These are phyloP conservation scores for Stomatorhinus ivindoensis DNA, from an alignment of 2,113 vertebrate genomes.

Conservation along the genomic window DNA sequence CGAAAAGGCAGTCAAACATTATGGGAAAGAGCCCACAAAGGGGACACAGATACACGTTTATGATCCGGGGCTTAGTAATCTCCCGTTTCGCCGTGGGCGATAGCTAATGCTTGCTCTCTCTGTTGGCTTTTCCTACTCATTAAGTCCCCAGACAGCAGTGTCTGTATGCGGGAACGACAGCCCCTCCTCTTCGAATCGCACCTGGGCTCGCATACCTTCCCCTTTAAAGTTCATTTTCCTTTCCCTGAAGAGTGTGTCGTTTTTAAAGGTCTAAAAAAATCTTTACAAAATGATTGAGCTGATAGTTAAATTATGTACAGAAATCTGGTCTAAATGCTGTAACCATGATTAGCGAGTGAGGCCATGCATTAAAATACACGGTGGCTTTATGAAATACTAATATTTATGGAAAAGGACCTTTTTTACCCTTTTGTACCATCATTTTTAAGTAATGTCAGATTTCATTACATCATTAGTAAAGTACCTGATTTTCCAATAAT, in stretches of 20 bases:
- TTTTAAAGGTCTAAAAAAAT: not conserved
- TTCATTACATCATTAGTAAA: not conserved
- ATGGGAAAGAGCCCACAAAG: not conserved
- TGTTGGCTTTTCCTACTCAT: not conserved
- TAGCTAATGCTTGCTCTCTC: not conserved
- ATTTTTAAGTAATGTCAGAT: not conserved
- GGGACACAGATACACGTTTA: not conserved
- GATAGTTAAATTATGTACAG: not conserved
- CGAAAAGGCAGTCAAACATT: not conserved
- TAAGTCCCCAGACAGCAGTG: not conserved
- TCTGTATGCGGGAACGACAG: not conserved
- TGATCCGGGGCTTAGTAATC: not conserved
- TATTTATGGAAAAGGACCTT: not conserved
- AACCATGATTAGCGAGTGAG: not conserved
- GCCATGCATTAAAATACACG: not conserved
- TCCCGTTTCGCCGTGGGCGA: not conserved
- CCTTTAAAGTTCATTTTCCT: not conserved
- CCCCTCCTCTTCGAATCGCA: not conserved
- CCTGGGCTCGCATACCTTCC: not conserved
- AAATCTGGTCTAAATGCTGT: not conserved
- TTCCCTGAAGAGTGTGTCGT: not conserved
- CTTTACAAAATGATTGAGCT: not conserved
- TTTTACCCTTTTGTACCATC: not conserved
- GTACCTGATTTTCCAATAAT: not conserved
- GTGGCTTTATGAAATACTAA: not conserved